Evolutionary conservation across 2,113 vertebrate species (phyloP).

Genomic region (Cettia cetti): DNA sequence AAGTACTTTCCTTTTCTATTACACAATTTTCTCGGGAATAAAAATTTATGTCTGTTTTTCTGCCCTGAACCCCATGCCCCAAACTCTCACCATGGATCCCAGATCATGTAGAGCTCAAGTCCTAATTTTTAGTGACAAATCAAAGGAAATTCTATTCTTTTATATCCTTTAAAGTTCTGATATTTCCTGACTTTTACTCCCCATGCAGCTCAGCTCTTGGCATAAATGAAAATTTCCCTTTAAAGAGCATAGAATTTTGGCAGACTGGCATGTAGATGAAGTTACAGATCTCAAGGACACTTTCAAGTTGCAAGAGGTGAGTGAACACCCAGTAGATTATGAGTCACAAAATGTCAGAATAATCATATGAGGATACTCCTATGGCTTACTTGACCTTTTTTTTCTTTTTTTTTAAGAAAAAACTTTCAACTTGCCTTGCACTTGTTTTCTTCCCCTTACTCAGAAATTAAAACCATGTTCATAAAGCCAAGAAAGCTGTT

Average conservation of each 20-base stretch:
- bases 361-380: neutral
- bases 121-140: neutral
- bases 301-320: conserved; percentile 20
- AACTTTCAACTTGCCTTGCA: neutral
- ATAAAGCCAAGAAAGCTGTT: neutral
- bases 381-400: neutral
- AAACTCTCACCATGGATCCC: neutral
- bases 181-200: neutral
- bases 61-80: neutral
- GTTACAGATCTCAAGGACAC: conserved; percentile 21
- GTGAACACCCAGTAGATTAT: neutral
- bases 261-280: neutral
- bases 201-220: neutral
- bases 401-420: neutral
- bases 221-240: conserved; percentile 19
- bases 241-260: neutral
- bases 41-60: neutral
- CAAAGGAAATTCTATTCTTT: conserved; percentile 5
- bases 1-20: neutral
- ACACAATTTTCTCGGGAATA: neutral
- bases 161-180: neutral
- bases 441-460: neutral
- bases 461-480: neutral
- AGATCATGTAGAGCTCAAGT: neutral
- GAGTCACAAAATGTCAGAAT: conserved; percentile 1